Percentiles rank a stretch among this genome's conserved stretches.
phyloP scores from a whole-genome alignment of 1,140 invertebrate species.

The Trachelipus rathkii region DNA sequence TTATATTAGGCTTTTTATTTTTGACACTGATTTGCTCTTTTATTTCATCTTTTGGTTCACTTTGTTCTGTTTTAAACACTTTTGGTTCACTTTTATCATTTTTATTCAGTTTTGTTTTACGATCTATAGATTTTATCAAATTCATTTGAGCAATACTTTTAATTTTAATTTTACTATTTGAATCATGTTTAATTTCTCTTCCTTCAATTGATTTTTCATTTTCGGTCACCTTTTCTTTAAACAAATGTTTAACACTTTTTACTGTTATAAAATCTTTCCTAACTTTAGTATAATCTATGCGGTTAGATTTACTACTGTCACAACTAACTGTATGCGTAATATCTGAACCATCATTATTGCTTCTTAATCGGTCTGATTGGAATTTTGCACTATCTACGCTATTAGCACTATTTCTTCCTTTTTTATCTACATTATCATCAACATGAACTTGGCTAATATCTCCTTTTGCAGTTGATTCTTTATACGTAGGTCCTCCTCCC shows the following conservation, averaged over 20 bases:
- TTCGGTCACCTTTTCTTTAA: no score
- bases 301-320: constrained; percentile 38
- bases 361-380: not conserved
- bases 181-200: constrained; percentile 31
- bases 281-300: no score
- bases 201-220: constrained; percentile 24
- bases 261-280: no score
- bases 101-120: no score
- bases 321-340: constrained; percentile 31
- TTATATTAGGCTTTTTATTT: constrained; percentile 31
- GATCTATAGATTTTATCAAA: no score
- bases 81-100: constrained; percentile 24
- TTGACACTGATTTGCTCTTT: constrained; percentile 23
- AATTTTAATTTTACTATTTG: constrained; percentile 21
- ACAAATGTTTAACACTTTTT: no score
- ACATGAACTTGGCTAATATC: not conserved
- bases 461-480: not conserved
- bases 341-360: constrained; percentile 34
- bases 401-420: not conserved
- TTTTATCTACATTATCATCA: not conserved
- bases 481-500: not conserved
- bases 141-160: no score
- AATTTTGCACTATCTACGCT: no score
- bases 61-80: constrained; percentile 32
- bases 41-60: constrained; percentile 32